Conservation (phyloP, 2,888 invertebrate species). For the Leptarthrus brevirostris region DNA sequence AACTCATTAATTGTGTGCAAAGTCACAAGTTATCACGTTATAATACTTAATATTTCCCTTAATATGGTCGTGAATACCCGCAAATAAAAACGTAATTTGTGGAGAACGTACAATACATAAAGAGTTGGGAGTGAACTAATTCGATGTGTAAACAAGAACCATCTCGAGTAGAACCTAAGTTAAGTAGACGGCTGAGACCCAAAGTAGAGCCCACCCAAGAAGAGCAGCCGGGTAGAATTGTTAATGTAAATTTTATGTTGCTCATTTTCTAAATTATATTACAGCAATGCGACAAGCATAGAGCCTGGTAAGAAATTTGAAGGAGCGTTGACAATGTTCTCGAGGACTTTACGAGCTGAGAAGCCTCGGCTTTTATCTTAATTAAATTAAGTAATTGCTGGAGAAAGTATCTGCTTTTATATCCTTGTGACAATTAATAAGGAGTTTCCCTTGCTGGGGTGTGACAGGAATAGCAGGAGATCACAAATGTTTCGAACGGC, state of each 20-base stretch:
- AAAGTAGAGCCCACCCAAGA: background rate
- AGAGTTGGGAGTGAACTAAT: slow-evolving; percentile 31
- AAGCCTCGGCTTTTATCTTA: slow-evolving; percentile 53
- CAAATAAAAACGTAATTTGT: no score
- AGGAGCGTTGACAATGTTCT: slow-evolving; percentile 47
- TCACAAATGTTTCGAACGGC: slow-evolving; percentile 25
- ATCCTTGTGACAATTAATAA: slow-evolving; percentile 52
- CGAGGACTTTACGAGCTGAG: slow-evolving; percentile 52
- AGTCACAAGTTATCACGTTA: no score
- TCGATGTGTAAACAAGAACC: slow-evolving; percentile 33
- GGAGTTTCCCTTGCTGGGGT: slow-evolving; percentile 10
- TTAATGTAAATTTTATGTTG: slow-evolving; percentile 54
- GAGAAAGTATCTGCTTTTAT: slow-evolving; percentile 52
- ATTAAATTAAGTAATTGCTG: slow-evolving; percentile 53
- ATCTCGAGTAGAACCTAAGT: slow-evolving; percentile 15
- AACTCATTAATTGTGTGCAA: no score
- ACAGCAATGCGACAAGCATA: slow-evolving; percentile 48
- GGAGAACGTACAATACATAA: slow-evolving; percentile 22
- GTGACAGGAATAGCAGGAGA: slow-evolving; percentile 8
- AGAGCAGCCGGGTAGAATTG: slow-evolving; percentile 43
- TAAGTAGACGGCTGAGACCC: slow-evolving; percentile 24
- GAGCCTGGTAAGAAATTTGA: slow-evolving; percentile 28
- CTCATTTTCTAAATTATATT: slow-evolving; percentile 52
- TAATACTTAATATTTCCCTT: no score
- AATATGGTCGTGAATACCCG: no score